These are phyloP conservation scores for Ectemnius cavifrons DNA, from an alignment of 2,888 invertebrate species.

Conservation along the genomic window DNA sequence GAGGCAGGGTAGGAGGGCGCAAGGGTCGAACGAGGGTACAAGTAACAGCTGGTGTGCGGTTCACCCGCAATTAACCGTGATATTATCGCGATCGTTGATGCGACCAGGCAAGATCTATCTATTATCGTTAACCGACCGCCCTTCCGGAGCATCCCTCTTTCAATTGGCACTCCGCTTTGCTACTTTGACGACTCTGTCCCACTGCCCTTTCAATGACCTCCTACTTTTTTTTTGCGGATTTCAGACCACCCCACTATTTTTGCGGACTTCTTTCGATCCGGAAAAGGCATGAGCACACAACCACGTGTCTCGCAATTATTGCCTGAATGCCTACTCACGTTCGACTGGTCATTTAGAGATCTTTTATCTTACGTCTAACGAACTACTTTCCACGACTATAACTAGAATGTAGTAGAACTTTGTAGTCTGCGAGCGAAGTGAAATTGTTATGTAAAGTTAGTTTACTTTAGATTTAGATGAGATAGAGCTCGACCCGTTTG, in stretches of 20 bases:
- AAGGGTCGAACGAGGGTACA: slow-evolving; percentile 26
- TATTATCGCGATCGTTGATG: slow-evolving; percentile 60
- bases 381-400: too few relatives aligned
- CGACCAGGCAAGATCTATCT: slow-evolving; percentile 46
- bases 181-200: slow-evolving; percentile 1
- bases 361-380: too few relatives aligned
- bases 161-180: slow-evolving; percentile 4
- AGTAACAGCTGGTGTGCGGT: slow-evolving; percentile 41
- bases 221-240: background rate
- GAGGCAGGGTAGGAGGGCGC: background rate
- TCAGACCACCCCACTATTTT: background rate
- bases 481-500: too few relatives aligned
- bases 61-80: slow-evolving; percentile 67
- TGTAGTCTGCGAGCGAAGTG: too few relatives aligned
- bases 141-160: slow-evolving; percentile 8
- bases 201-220: background rate
- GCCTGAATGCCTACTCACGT: too few relatives aligned
- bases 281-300: background rate
- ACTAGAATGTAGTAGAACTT: too few relatives aligned
- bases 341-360: too few relatives aligned
- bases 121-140: slow-evolving; percentile 39
- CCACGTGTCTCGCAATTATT: too few relatives aligned
- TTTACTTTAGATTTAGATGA: too few relatives aligned
- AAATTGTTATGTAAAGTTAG: too few relatives aligned
- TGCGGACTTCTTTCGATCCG: too few relatives aligned